Base-by-base conservation (phyloP, 2,113 vertebrate species). In the Campylomormyrus tamandua region DNA sequence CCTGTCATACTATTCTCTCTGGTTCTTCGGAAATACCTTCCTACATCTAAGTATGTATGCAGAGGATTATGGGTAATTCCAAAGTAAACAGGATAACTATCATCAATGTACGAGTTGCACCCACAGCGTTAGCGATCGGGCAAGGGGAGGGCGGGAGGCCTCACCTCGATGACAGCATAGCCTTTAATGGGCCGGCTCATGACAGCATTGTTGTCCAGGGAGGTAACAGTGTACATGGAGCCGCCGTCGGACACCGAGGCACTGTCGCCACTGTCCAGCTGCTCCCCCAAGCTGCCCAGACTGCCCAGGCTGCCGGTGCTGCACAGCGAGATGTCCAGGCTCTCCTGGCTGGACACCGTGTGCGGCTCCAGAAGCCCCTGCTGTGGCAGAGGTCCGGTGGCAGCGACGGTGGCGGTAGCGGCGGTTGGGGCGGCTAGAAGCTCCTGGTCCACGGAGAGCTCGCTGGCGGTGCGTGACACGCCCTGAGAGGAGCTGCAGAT, bases 271-370 rank as follows among this genome's bases (percentile, higher is more conserved):
- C 95, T 97, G 91, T 99, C 98, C 0, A 97, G 93, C 0, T 96
- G 97, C 87, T 99, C 98, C 50, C 97, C 98, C 0, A 99, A 93
- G 92, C 98, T 99, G 58, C 98, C 98, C 0, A 99, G 95, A 93
- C 98, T 99, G 13, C 98, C 98, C 4, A 99, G 92, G 91, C 98
- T 99, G 8, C 98, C 98, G 0, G 97, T 99, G 86, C 98, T 99
- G 91, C 98, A 99, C 35, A 98, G 95, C 0, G 98, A 99, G 3
- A 97, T 96, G 92, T 99, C 98, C 50, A 99, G 77, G 86, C 98
- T 99, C 94, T 99, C 98, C 93, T 99, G 98, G 94, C 98, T 99
- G 92, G 98, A 99, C 5, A 99, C 96, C 0, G 95, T 97, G 0
- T 97, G 97, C 0, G 97, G 95, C 84, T 99, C 98, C 56, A 96